Base-by-base conservation (phyloP, 2,888 invertebrate genomes). In the Athetis lepigone region DNA sequence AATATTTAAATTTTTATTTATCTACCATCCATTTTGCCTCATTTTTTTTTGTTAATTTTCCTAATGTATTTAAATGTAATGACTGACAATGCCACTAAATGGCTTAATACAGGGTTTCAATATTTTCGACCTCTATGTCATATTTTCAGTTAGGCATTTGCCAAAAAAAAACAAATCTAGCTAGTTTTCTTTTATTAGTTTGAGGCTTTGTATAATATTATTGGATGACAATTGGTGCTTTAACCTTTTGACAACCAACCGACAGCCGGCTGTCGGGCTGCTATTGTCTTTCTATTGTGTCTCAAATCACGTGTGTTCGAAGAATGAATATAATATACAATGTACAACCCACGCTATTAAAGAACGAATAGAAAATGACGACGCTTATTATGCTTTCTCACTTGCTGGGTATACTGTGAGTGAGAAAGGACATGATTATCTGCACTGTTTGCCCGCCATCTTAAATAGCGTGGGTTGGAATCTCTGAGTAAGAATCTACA, bases 111-210 rank as follows among this genome's bases (percentile, higher is more conserved):
- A n/a, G 8, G 13, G 3, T n/a, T 18, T 27, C 43, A n/a, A 18
- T n/a, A 13, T 49, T 23, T 27, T 62, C 9, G n/a, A 45, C 29
- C 18, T 7, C 7, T 37, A 19, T 23, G 23, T 61, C 19, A 52
- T 11, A 54, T 29, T 51, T 62, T 39, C 46, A 54, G 39, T 52
- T 25, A 50, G 67, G 39, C 52, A 40, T 37, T 52, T n/a, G 56
- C 73, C 69, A 70, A 70, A 72, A 58, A n/a, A 49, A 42, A 65
- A 65, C 37, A 57, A 65, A 43, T 49, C 19, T 37, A 39, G 43
- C 43, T 43, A 57, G 18, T 8, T 58, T 50, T 18, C 39, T 42
- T 18, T 27, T 2, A 25, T 18, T 50, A 45, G 23, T 37, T 66
- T 42, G 49, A 54, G 67, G 49, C 52, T 40, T 45, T 43, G n/a